These are phyloP conservation scores for Dasyurus viverrinus DNA, from an alignment of 2,113 vertebrate genomes.

Conservation along the genomic window DNA sequence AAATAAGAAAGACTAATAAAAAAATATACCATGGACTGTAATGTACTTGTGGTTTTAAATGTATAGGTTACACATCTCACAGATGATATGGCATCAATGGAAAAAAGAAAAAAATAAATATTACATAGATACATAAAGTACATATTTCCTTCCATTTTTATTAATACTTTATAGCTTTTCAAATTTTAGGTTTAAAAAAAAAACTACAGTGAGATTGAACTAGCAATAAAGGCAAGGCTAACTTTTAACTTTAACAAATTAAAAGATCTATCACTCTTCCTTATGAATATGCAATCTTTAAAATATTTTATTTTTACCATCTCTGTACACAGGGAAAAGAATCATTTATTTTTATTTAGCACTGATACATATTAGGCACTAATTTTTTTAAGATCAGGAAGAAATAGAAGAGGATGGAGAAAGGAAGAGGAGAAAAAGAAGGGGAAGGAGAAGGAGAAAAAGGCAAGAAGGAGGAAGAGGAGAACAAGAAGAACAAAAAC, in stretches of 20 bases:
- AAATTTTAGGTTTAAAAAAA: neutral
- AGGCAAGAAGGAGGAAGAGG: neutral
- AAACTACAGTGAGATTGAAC: neutral
- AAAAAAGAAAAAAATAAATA: constrained; percentile 39
- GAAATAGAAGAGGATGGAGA: neutral
- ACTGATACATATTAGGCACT: neutral
- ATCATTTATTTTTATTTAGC: neutral
- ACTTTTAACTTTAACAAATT: neutral
- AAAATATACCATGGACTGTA: neutral
- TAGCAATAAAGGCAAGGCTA: constrained; percentile 41
- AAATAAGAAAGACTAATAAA: neutral
- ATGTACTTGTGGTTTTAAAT: neutral
- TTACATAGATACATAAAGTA: neutral
- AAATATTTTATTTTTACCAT: neutral
- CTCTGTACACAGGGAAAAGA: neutral
- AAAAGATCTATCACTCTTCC: constrained; percentile 3
- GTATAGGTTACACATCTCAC: neutral
- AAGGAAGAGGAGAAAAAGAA: neutral
- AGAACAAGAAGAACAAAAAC: accelerated
- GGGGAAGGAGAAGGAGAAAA: neutral
- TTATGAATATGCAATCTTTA: neutral
- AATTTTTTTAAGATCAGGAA: neutral
- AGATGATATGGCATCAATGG: neutral
- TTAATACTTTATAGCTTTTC: neutral
- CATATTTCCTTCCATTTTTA: neutral